phyloP scores from a whole-genome alignment of 1,140 invertebrate genomes.

The Venustaconcha ellipsiformis region DNA sequence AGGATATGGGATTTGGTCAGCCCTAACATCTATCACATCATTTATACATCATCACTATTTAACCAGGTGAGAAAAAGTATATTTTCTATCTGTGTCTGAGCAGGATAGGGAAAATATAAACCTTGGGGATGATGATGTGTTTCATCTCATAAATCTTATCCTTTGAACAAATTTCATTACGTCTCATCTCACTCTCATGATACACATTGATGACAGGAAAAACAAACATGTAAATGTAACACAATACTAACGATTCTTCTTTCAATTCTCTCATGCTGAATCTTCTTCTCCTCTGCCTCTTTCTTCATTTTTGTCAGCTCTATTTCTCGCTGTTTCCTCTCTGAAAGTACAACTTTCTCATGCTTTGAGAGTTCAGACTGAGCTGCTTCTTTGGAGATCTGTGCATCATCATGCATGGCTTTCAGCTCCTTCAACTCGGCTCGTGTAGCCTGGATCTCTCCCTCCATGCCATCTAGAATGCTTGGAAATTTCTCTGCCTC shows the following conservation, averaged over 20 bases:
- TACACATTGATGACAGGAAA: too few species aligned
- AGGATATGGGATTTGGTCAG: too few species aligned
- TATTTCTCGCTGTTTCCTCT: slow-evolving; percentile 67
- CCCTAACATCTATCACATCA: too few species aligned
- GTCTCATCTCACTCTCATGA: too few species aligned
- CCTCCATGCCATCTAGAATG: slow-evolving; percentile 59
- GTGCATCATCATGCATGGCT: slow-evolving; percentile 66
- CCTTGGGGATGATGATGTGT: too few species aligned
- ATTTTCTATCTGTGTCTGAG: too few species aligned
- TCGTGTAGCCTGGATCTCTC: slow-evolving; percentile 55
- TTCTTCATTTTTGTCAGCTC: slow-evolving; percentile 68
- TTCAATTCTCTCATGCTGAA: slow-evolving; percentile 68
- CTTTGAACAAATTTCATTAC: too few species aligned
- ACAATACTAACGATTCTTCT: slow-evolving; percentile 63
- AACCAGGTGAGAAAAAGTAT: too few species aligned
- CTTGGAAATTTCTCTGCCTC: slow-evolving; percentile 61
- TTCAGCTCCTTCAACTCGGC: slow-evolving; percentile 64
- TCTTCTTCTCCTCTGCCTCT: slow-evolving; percentile 69
- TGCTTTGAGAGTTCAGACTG: slow-evolving; percentile 59
- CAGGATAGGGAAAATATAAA: too few species aligned
- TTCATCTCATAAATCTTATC: too few species aligned
- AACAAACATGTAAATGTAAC: too few species aligned
- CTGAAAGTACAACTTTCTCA: slow-evolving; percentile 66
- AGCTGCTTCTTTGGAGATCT: slow-evolving; percentile 64
- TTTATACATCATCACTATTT: too few species aligned